A percentile compares a stretch with the other conserved stretches of the same genome.
Conservation (phyloP, 2,113 vertebrate species). For the Halcyon malimbica region DNA sequence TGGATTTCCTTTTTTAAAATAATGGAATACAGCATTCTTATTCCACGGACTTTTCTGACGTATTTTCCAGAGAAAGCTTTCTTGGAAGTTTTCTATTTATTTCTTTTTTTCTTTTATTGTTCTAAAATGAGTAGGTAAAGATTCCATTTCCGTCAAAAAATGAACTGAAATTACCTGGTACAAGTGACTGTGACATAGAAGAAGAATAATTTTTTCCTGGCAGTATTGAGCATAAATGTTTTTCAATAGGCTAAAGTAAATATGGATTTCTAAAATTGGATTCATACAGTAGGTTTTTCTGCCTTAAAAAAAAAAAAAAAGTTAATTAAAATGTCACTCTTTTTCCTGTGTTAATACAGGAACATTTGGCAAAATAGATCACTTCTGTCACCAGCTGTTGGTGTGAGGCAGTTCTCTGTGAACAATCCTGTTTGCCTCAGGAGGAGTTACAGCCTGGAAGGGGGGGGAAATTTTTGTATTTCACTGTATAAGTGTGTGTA, state of each 20-base stretch:
- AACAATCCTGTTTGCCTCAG: neutral
- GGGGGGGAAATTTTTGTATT: neutral
- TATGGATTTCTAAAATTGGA: neutral
- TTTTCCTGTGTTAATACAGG: neutral
- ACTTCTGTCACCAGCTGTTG: neutral
- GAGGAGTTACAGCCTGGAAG: neutral
- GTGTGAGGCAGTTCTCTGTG: neutral
- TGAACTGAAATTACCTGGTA: neutral
- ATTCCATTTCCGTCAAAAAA: neutral
- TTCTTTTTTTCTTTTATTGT: neutral
- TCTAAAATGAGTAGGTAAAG: neutral
- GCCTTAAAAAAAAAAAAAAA: neutral
- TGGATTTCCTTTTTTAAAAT: neutral
- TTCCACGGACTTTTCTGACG: neutral
- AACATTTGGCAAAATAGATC: neutral
- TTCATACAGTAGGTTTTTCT: neutral
- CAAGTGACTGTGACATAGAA: neutral
- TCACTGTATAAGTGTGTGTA: neutral
- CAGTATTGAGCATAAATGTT: neutral
- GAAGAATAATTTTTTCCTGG: neutral
- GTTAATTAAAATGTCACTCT: constrained; percentile 19
- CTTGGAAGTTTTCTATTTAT: neutral
- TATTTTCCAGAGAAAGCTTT: neutral
- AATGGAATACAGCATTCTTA: neutral
- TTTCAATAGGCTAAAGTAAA: neutral